Evolutionary conservation across 1,140 invertebrate species (phyloP), one percentile per base, ranked within the genome.

Genomic region (Paraescarpia echinospica): DNA sequence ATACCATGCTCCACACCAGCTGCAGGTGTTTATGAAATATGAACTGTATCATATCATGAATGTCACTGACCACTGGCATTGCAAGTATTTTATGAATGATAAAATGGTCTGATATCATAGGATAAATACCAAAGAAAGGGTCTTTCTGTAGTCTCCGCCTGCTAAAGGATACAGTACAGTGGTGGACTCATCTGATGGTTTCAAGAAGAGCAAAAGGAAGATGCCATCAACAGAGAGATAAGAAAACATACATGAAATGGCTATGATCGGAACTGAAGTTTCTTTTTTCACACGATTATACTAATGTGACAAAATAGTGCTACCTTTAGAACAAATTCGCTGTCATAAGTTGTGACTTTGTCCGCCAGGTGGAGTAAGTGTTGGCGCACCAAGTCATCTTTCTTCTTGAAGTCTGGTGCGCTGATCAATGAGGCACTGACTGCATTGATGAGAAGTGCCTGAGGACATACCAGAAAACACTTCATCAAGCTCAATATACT

Each of bases 321-420:
- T 94, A 96, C 96, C 95, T 96, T 96, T 9, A 96, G 94, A 92
- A 96, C 94, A 94, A 96, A 96, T 94, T 96, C 96, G 89, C 96
- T 95, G 93, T 96, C 96, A 94, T 94, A 94, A 14, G 91, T n/a
- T 33, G 94, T 93, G n/a, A 96, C 94, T 35, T 88, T 94, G 33
- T 94, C 93, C 51, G 94, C 93, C 91, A 94, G 93, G 6, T 92
- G 89, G 14, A 94, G 91, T 18, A 96, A 92, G 14, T 93, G 92
- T n/a, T 93, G 90, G 9, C 96, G 91, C 18, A 95, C 94, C 12
- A 91, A 27, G 92, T 96, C 95, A 12, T 93, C 92, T 35, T 90
- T 48, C 35, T 95, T 93, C 88, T 94, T 95, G 92, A 96, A 96
- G 93, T 96, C 94, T 77, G 96, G 95, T 88, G 95, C 94, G 35